phyloP scores from a whole-genome alignment of 2,113 vertebrate genomes.

The Dinomys branickii region DNA sequence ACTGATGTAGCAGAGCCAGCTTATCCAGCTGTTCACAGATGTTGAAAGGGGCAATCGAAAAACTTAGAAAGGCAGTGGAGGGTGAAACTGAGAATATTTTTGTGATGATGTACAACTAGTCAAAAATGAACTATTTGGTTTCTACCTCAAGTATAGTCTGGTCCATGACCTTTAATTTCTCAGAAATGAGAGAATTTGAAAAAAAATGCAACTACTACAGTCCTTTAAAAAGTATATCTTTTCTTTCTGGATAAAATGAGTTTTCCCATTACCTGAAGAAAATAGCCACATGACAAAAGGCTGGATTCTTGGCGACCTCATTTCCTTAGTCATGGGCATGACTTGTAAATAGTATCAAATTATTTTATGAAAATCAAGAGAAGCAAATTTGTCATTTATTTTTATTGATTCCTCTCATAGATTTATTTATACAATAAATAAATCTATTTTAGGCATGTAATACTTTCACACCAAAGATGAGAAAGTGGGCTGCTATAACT shows the following conservation, averaged over 20 bases:
- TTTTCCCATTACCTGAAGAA: background rate
- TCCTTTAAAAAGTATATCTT: background rate
- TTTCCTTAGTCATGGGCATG: background rate
- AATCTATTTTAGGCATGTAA: too few relatives aligned
- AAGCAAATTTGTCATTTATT: background rate
- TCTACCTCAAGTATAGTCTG: background rate
- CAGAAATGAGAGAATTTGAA: background rate
- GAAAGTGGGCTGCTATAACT: background rate
- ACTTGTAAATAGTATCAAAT: background rate
- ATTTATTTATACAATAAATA: background rate
- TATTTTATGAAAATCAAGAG: background rate
- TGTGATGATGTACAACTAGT: slow-evolving; percentile 46
- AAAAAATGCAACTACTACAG: background rate
- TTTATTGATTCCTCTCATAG: background rate
- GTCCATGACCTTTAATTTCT: background rate
- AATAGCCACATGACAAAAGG: accelerated
- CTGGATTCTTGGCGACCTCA: background rate
- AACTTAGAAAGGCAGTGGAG: background rate
- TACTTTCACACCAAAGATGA: background rate
- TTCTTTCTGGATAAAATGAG: background rate
- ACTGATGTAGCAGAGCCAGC: background rate
- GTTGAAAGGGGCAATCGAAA: slow-evolving; percentile 68
- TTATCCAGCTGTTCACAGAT: slow-evolving; percentile 74
- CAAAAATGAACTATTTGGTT: slow-evolving; percentile 28
- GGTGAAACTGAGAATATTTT: background rate